phyloP scores from a whole-genome alignment of 2,113 vertebrate species.

The Rhineura floridana region DNA sequence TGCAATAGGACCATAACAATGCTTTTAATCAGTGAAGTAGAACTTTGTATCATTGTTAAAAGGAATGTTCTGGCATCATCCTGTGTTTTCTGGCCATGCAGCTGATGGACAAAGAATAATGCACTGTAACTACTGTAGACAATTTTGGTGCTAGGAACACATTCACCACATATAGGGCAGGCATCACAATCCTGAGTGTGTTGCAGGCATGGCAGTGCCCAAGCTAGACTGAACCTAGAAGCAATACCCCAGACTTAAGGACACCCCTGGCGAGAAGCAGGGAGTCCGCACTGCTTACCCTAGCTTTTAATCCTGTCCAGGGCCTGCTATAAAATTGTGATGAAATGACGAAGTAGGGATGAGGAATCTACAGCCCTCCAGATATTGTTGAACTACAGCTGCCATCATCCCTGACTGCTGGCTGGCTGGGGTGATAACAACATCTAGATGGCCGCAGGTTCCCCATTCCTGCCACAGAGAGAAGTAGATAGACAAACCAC shows the following conservation, averaged over 20 bases:
- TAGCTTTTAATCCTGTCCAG: neutral
- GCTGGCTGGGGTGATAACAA: too few relatives aligned
- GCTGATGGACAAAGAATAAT: slow-evolving; percentile 65
- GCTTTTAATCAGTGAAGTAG: slow-evolving; percentile 67
- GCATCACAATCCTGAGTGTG: neutral
- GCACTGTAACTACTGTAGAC: neutral
- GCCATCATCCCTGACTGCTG: too few relatives aligned
- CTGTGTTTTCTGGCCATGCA: slow-evolving; percentile 71
- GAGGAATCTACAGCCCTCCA: too few relatives aligned
- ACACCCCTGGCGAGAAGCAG: too few relatives aligned
- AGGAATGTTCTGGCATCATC: slow-evolving; percentile 76
- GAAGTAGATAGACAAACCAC: too few relatives aligned
- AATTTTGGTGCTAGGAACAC: neutral
- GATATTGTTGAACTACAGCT: too few relatives aligned
- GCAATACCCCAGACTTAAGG: too few relatives aligned
- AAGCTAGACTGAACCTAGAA: too few relatives aligned
- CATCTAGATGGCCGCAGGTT: too few relatives aligned
- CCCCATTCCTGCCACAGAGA: too few relatives aligned
- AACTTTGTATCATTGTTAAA: slow-evolving; percentile 75
- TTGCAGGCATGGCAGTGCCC: neutral
- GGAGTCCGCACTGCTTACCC: neutral
- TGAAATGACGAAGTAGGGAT: too few relatives aligned
- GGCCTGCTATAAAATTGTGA: neutral
- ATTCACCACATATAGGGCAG: neutral
- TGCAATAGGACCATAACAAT: slow-evolving; percentile 83